phyloP scores from a whole-genome alignment of 2,797 vertebrate genomes.

The Otolemur crassicaudatus region DNA sequence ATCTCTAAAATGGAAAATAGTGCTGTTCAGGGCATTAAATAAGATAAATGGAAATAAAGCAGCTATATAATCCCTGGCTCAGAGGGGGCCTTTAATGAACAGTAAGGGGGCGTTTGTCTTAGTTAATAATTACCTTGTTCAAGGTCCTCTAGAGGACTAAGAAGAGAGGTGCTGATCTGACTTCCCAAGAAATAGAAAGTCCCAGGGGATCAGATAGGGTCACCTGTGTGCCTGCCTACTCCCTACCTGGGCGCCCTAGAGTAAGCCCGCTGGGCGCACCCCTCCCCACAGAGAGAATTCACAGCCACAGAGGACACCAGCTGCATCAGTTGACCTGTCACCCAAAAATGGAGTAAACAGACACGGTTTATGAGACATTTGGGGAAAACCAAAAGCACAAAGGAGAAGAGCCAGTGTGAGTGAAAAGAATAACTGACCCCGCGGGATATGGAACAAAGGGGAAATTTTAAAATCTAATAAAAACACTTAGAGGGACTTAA shows the following conservation, averaged over 20 bases:
- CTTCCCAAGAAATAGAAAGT: not conserved
- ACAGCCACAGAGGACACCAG: not conserved
- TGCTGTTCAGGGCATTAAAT: not conserved
- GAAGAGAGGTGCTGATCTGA: not conserved
- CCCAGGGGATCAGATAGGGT: rapidly evolving
- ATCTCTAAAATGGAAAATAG: not conserved
- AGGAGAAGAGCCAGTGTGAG: not conserved
- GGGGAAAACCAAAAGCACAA: not conserved
- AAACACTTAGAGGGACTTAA: not conserved
- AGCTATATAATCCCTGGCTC: not conserved
- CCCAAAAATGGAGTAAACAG: not conserved
- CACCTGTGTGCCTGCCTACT: not conserved
- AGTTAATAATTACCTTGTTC: not conserved
- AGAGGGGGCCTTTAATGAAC: not conserved
- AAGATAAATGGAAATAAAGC: not conserved
- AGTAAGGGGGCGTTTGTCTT: not conserved
- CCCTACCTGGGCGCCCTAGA: no score
- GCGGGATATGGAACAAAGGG: not conserved
- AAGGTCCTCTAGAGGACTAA: not conserved
- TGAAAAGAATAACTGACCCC: not conserved
- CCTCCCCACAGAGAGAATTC: not conserved
- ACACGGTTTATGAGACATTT: not conserved
- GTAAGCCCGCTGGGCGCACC: not conserved
- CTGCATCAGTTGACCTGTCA: rapidly evolving
- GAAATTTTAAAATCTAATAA: not conserved